Evolutionary conservation across 2,113 vertebrate genomes (phyloP).

Genomic region (Labrus mixtus): DNA sequence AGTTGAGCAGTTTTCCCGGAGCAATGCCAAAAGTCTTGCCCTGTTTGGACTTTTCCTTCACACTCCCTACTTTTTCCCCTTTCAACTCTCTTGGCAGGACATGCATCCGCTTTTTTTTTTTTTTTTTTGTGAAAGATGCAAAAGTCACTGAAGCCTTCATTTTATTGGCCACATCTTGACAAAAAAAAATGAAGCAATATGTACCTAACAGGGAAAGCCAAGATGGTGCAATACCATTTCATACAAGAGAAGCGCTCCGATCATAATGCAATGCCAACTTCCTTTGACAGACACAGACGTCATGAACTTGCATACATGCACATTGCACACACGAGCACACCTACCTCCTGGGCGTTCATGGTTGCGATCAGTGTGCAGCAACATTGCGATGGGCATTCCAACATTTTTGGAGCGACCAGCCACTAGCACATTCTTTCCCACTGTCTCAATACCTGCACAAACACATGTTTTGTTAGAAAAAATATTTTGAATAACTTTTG

Average conservation of each 20-base stretch:
- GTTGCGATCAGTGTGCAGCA: slow-evolving; percentile 90
- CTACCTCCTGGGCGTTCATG: slow-evolving; percentile 93
- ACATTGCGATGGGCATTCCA: slow-evolving; percentile 94
- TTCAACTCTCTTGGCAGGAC: background rate
- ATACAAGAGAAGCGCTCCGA: background rate
- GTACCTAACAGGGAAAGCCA: slow-evolving; percentile 25
- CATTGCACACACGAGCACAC: slow-evolving; percentile 34
- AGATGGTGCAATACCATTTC: slow-evolving; percentile 47
- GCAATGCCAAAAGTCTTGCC: slow-evolving; percentile 24
- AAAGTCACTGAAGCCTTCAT: slow-evolving; percentile 5
- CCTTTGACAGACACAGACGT: background rate
- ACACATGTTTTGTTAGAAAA: slow-evolving; percentile 17
- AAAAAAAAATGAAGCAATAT: background rate
- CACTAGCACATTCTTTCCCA: slow-evolving; percentile 93
- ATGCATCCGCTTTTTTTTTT: slow-evolving; percentile 39
- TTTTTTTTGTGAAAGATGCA: slow-evolving; percentile 35
- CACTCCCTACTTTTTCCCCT: slow-evolving; percentile 1
- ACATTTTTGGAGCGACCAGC: slow-evolving; percentile 94
- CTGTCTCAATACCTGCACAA: slow-evolving; percentile 89
- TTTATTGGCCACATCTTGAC: slow-evolving; percentile 4
- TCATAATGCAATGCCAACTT: background rate
- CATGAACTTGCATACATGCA: slow-evolving; percentile 1
- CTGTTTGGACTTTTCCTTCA: slow-evolving; percentile 24
- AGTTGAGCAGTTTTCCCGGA: slow-evolving; percentile 1
- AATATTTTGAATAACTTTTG: background rate